phyloP scores from a whole-genome alignment of 2,113 vertebrate species.

The Drymodes brunneopygia region DNA sequence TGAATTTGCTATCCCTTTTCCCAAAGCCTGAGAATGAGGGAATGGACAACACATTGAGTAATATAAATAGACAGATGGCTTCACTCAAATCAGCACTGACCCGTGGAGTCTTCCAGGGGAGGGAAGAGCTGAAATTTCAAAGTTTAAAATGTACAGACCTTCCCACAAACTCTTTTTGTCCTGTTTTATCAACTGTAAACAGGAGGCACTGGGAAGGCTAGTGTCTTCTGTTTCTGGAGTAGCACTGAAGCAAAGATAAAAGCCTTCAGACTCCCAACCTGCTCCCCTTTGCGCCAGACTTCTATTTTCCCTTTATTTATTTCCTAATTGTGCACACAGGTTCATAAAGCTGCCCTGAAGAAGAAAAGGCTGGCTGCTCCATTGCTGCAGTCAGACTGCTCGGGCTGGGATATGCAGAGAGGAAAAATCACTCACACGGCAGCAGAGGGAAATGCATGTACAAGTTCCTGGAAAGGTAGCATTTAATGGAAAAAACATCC shows the following conservation, averaged over 20 bases:
- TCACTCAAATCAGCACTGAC: background rate
- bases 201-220: background rate
- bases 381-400: fast-evolving
- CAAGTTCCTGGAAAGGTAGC: background rate
- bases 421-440: background rate
- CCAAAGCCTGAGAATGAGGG: background rate
- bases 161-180: background rate
- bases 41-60: background rate
- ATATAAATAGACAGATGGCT: background rate
- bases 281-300: background rate
- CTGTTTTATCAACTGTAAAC: background rate
- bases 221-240: background rate
- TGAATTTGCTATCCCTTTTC: background rate
- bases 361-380: background rate
- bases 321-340: fast-evolving
- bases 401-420: background rate
- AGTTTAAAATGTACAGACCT: background rate
- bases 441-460: background rate
- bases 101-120: background rate
- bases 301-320: background rate
- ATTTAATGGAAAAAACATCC: background rate
- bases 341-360: background rate
- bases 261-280: background rate
- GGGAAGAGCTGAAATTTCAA: background rate
- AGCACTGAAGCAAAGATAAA: background rate